Base-by-base conservation (phyloP, 2,888 invertebrate genomes). In the Itoplectis maculator region DNA sequence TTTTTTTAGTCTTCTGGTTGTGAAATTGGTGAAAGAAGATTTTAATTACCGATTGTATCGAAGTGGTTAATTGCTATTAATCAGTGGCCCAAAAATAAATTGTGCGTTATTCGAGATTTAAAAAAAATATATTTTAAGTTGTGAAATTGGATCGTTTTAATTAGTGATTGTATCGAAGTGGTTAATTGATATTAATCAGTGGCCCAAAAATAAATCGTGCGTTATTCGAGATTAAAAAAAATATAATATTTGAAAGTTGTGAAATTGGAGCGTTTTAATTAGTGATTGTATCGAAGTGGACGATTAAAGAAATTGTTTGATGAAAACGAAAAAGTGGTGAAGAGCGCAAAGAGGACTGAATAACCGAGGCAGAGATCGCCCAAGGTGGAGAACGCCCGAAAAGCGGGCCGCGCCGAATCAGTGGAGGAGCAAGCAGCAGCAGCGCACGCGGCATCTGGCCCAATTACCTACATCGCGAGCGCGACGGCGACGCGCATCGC, bases 391-490 rank as follows among this genome's bases (percentile, higher is more conserved):
- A 75, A 66, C 69, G 78, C 13, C 75, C 74, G 29, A 75, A 61
- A 79, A 76, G 56, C 70, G 54, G 54, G 15, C 23, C 69, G 20
- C 66, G 11, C 15, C 59, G 69, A 66, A 15, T 15, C n/a, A 59
- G 37, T 11, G 15, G 61, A 61, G 18, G 66, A 49, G 49, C 72
- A n/a, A n/a, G n/a, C n/a, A n/a, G n/a, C n/a, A n/a, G n/a, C n/a
- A n/a, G n/a, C n/a, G n/a, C n/a, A 29, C 73, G 45, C 70, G 15
- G 70, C 72, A 54, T 72, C 61, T 76, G 82, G 45, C 82, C 82
- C 82, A 82, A 79, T 82, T 82, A 66, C 82, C 82, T 76, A 82
- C 79, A 82, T 82, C 79, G 49, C 20, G 51, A 66, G 61, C 66
- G 40, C 56, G 29, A 5, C n/a, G 49, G 79, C 61, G 29, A 68